Percentiles rank a stretch among this genome's conserved stretches.
Evolutionary conservation across 2,888 invertebrate species (phyloP).

Genomic region (Pammene aurita): DNA sequence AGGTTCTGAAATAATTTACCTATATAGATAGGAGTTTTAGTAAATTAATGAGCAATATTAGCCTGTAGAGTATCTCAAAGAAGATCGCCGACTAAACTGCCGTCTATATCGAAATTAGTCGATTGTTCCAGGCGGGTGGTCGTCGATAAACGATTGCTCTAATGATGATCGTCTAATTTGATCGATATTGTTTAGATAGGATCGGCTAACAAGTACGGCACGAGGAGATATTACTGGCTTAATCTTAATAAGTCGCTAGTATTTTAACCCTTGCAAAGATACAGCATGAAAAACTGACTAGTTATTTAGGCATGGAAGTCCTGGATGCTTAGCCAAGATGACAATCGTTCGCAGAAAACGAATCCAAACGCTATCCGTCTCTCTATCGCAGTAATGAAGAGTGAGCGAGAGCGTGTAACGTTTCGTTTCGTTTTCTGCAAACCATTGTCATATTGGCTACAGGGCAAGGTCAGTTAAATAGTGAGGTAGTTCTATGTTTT

Average conservation of each 20-base stretch:
- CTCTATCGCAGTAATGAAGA: no score
- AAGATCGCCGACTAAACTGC: conserved; percentile 30
- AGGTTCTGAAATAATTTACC: neutral
- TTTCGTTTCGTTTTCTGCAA: no score
- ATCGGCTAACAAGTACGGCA: conserved; percentile 20
- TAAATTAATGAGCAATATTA: conserved; percentile 9
- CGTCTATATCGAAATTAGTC: conserved; percentile 25
- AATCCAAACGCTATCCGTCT: no score
- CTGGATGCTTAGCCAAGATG: no score
- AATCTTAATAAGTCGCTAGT: neutral
- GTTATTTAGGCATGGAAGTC: no score
- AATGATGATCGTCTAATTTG: conserved; percentile 32
- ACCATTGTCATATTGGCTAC: no score
- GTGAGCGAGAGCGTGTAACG: no score
- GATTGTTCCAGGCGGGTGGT: conserved; percentile 40
- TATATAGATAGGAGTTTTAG: conserved; percentile 6
- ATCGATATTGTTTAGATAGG: conserved; percentile 37
- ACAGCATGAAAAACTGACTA: neutral
- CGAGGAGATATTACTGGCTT: neutral
- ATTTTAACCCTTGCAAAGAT: neutral
- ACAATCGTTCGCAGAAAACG: no score
- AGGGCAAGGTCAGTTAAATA: no score
- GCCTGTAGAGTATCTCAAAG: conserved; percentile 29
- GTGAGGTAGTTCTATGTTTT: no score
- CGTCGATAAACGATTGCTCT: conserved; percentile 30